phyloP scores from a whole-genome alignment of 2,797 vertebrate genomes.

The Amblyopsis hoosieri region DNA sequence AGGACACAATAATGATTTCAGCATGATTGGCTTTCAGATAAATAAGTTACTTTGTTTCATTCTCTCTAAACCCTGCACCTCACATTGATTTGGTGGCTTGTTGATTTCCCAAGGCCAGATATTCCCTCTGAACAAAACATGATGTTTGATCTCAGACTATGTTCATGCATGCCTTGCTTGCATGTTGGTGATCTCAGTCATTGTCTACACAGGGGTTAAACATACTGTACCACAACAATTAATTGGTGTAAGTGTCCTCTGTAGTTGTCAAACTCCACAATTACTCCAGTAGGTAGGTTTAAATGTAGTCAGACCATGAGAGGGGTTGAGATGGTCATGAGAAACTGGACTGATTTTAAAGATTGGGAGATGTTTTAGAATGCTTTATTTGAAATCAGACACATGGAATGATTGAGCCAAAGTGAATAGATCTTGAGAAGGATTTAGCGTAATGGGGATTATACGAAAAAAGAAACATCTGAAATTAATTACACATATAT shows the following conservation, averaged over 20 bases:
- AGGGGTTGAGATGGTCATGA: constrained; percentile 1
- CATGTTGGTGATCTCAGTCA: too few relatives aligned
- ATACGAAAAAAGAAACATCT: neutral
- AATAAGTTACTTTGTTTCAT: neutral
- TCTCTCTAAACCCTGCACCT: neutral
- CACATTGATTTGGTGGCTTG: neutral
- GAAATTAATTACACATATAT: constrained; percentile 8
- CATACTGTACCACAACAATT: too few relatives aligned
- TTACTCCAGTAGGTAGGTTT: too few relatives aligned
- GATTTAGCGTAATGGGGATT: neutral
- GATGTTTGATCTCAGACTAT: neutral
- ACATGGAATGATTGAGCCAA: neutral
- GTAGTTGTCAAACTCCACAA: too few relatives aligned
- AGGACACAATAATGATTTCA: too few relatives aligned
- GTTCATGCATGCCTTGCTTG: too few relatives aligned
- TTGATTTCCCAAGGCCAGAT: constrained; percentile 1
- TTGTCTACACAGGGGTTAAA: too few relatives aligned
- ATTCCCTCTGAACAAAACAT: neutral
- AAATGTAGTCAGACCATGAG: too few relatives aligned
- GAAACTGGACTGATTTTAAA: neutral
- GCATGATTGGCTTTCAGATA: neutral
- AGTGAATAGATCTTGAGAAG: neutral
- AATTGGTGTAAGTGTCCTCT: too few relatives aligned
- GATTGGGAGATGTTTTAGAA: constrained; percentile 3
- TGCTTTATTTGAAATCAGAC: neutral